Evolutionary conservation across 2,797 vertebrate species (phyloP), one percentile per base, ranked within the genome.

Genomic region (Intellagama lesueurii): DNA sequence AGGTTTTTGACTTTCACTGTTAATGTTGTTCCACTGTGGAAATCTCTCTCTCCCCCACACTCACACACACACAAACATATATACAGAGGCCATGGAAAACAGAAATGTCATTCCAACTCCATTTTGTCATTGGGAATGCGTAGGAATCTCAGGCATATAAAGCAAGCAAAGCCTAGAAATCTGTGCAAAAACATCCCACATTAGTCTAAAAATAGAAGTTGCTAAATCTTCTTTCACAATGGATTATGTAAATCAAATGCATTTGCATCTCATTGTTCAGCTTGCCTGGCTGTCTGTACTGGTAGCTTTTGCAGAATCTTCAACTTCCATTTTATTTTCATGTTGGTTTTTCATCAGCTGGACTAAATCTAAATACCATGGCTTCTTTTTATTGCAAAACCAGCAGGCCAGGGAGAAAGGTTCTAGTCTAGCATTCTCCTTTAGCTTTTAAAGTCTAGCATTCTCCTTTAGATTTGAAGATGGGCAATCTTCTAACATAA

Each of bases 201-300:
- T 86, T 86, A 68, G 44, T 76, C 83, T 75, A 68, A 89, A 89
- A 89, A 86, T 86, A 89, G 78, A 86, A 75, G 73, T 2, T 47
- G 17, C 69, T 81, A 89, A 86, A 86, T 81, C 70, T 86, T 72
- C 69, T 89, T 85, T 89, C 78, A 89, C 83, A 81, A 86, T 86
- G 88, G 70, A 89, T 89, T 86, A 89, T 86, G 83, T 30, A 89
- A 89, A 89, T 81, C 52, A 66, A 81, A 76, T 76, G 56, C 3
- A 76, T 89, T 89, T 86, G 52, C 70, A 86, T 76, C 75, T 86
- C 84, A 89, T 76, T 81, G 78, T 86, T 86, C 78, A 26, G 70
- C 83, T 86, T 72, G 76, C 66, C 68, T 89, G 28, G 8, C 68
- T 17, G 32, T 30, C n/a, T 68, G 78, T 75, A 81, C 70, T 75